Base-by-base conservation (phyloP, 2,797 vertebrate species). In the Orestias chungarensis region DNA sequence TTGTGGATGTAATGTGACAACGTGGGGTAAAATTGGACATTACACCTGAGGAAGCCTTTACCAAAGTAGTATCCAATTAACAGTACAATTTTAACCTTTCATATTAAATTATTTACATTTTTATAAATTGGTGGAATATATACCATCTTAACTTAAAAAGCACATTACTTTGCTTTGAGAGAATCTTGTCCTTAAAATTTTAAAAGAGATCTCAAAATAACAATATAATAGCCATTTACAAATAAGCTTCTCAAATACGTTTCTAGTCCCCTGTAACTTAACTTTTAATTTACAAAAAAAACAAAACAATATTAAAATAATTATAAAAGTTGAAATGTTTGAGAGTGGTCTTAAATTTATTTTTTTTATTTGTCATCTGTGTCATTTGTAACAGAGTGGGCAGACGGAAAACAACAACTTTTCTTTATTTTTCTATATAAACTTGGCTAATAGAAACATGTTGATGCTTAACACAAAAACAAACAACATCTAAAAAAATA, bases 351-450 rank as follows among this genome's bases (percentile, higher is more conserved):
- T 27, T 14, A 40, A 15, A 17, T 54, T 52, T 50, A n/a, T 23
- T 50, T 73, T 18, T 35, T 27, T 7, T n/a, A n/a, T 68, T 65
- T 44, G 27, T 61, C 44, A 69, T 42, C 18, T 68, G 25, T 68
- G 25, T 71, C 73, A 70, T 52, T 49, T 23, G 23, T 50, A 71
- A 61, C 70, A 57, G 67, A 44, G 70, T 80, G 71, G 83, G 81
- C 72, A 72, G 79, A 78, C 67, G 49, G 68, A 59, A 46, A 83
- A 78, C 70, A 46, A 75, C 18, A 54, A 50, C 82, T 82, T 42
- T 74, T 87, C 79, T 80, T 61, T 68, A 87, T 76, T 86, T 83
- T 73, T 82, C 80, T 73, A 76, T 78, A 81, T 82, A 74, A 65
- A 74, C 81, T 73, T 47, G 77, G 71, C 50, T 82, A 87, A 87